Percentiles rank a stretch among this genome's conserved stretches.
Evolutionary conservation across 2,113 vertebrate genomes (phyloP).

Genomic region (Gymnobelideus leadbeateri): DNA sequence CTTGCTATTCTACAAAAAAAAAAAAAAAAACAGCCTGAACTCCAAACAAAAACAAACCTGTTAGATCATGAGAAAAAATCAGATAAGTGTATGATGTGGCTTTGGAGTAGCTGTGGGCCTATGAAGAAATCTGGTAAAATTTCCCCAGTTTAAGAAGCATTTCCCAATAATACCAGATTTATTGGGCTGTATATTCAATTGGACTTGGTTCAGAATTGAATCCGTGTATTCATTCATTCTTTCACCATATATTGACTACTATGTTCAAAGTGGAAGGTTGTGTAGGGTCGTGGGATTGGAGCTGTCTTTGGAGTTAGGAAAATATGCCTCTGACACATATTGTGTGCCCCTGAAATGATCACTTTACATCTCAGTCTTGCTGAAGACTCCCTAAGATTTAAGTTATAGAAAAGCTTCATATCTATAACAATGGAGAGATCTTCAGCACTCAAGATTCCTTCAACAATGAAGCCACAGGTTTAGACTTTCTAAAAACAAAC

Average conservation of each 20-base stretch:
- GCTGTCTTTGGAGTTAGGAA: background rate
- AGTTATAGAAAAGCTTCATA: background rate
- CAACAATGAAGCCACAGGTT: background rate
- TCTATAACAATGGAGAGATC: background rate
- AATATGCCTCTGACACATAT: background rate
- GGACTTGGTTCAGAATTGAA: background rate
- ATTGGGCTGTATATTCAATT: background rate
- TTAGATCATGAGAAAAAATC: background rate
- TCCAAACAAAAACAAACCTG: background rate
- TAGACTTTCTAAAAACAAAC: background rate
- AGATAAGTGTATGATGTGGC: background rate
- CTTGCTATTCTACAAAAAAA: background rate
- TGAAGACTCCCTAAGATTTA: background rate
- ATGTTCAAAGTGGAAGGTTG: background rate
- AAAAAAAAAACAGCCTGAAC: background rate
- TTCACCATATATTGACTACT: background rate
- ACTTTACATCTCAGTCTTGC: background rate
- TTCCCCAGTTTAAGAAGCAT: background rate
- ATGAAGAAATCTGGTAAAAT: background rate
- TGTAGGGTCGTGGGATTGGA: background rate
- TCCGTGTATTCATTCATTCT: background rate
- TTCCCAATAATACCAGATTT: background rate
- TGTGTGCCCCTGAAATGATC: background rate
- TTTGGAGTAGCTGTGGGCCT: background rate
- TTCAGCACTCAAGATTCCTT: background rate